These are phyloP conservation scores for Gasteruption jaculator DNA, from an alignment of 2,888 invertebrate genomes.

Conservation along the genomic window DNA sequence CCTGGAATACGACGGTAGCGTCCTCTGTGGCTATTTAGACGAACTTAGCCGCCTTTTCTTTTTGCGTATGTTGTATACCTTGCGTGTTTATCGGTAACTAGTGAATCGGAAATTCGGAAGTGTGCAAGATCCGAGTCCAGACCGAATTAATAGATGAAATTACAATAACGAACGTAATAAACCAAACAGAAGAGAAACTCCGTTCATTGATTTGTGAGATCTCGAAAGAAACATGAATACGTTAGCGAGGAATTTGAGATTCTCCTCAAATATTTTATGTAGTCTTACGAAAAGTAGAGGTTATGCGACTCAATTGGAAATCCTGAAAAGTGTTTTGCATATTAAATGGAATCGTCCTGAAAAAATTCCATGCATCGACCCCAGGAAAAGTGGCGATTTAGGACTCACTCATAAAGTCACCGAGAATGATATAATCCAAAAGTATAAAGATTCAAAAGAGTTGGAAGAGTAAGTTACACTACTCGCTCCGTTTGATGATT, in stretches of 20 bases:
- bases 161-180: too few species aligned
- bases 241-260: conserved; percentile 23
- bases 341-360: conserved; percentile 76
- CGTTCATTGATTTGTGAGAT: too few species aligned
- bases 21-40: too few species aligned
- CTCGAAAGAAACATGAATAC: conserved; percentile 34
- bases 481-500: too few species aligned
- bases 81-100: too few species aligned
- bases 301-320: conserved; percentile 51
- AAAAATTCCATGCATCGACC: conserved; percentile 62
- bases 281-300: conserved; percentile 21
- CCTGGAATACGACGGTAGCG: too few species aligned
- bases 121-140: too few species aligned
- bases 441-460: conserved; percentile 63
- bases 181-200: too few species aligned
- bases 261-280: conserved; percentile 11
- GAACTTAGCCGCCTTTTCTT: too few species aligned
- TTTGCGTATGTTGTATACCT: too few species aligned
- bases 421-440: conserved; percentile 52
- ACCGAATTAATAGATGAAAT: too few species aligned
- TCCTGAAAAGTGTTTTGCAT: conserved; percentile 66
- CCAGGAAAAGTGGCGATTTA: conserved; percentile 70
- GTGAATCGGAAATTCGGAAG: too few species aligned
- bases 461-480: conserved; percentile 64
- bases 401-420: conserved; percentile 58